These are phyloP conservation scores for Andrena camellia DNA, from an alignment of 2,888 invertebrate genomes.

Conservation along the genomic window DNA sequence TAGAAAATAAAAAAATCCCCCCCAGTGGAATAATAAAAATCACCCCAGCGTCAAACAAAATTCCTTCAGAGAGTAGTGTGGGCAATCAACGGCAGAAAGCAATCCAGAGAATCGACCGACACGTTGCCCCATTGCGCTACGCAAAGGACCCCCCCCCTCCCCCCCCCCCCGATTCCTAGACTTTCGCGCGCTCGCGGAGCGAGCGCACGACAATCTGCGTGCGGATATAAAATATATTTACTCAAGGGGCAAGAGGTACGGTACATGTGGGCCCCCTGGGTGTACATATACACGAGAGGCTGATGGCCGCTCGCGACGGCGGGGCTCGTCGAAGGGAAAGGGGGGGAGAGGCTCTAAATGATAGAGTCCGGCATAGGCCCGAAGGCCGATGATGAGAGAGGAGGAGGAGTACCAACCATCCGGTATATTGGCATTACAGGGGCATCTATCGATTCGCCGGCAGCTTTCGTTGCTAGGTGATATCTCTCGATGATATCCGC, in stretches of 20 bases:
- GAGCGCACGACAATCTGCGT: conserved; percentile 62
- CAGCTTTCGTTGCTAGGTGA: conserved; percentile 83
- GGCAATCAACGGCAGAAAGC: too few relatives aligned
- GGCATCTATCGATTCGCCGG: conserved; percentile 79
- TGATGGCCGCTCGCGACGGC: conserved; percentile 14
- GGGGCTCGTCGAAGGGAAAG: conserved; percentile 5
- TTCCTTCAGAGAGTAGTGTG: too few relatives aligned
- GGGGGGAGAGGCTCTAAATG: conserved; percentile 35
- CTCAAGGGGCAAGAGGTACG: conserved; percentile 62
- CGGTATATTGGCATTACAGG: conserved; percentile 78
- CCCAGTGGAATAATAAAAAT: too few relatives aligned
- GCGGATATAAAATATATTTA: conserved; percentile 68
- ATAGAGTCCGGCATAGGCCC: conserved; percentile 58
- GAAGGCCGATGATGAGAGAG: conserved; percentile 66
- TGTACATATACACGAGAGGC: conserved; percentile 38
- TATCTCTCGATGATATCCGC: conserved; percentile 80
- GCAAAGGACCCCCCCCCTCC: too few relatives aligned
- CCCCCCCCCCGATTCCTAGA: too few relatives aligned
- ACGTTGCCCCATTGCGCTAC: too few relatives aligned
- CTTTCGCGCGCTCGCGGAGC: conserved; percentile 55
- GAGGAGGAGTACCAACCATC: conserved; percentile 70
- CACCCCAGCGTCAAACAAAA: too few relatives aligned
- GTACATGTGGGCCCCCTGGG: conserved; percentile 40
- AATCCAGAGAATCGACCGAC: too few relatives aligned
- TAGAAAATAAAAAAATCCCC: too few relatives aligned